A percentile compares a stretch with the other conserved stretches of the same genome.
These are phyloP conservation scores for Cryptomyrus ogoouensis DNA, from an alignment of 2,113 vertebrate genomes.

Conservation along the genomic window DNA sequence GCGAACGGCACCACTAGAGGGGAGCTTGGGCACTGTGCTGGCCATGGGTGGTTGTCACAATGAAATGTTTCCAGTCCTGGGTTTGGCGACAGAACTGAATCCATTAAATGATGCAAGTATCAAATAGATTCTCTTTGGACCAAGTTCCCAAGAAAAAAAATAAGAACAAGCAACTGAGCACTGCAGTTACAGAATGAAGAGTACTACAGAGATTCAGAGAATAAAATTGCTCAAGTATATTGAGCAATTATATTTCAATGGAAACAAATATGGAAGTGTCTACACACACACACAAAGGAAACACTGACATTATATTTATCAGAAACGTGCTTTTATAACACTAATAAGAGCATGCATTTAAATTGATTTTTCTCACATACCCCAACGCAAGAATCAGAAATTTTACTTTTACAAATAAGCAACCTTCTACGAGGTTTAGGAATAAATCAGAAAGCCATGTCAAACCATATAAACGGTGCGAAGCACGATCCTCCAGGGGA, in stretches of 20 bases:
- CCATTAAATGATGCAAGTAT: background rate
- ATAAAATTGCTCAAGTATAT: background rate
- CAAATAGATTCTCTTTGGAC: background rate
- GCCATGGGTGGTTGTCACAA: constrained; percentile 51
- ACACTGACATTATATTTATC: background rate
- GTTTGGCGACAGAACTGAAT: constrained; percentile 16
- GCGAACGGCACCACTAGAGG: constrained; percentile 62
- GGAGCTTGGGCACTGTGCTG: constrained; percentile 69
- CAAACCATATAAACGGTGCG: background rate
- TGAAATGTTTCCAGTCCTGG: constrained; percentile 28
- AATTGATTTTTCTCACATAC: background rate
- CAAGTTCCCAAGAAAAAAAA: background rate
- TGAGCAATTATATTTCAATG: background rate
- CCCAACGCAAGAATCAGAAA: background rate
- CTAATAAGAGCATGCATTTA: background rate
- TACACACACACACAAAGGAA: background rate
- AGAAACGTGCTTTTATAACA: background rate
- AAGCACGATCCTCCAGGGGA: background rate
- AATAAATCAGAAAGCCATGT: background rate
- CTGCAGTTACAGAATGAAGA: background rate
- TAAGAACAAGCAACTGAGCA: background rate
- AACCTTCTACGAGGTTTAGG: background rate
- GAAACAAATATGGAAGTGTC: background rate
- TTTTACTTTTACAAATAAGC: background rate
- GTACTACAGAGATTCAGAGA: background rate